A percentile compares a stretch with the other conserved stretches of the same genome.
Conservation (phyloP, 92 coral and sea anemone species). For the Phenganax stokvisi region DNA sequence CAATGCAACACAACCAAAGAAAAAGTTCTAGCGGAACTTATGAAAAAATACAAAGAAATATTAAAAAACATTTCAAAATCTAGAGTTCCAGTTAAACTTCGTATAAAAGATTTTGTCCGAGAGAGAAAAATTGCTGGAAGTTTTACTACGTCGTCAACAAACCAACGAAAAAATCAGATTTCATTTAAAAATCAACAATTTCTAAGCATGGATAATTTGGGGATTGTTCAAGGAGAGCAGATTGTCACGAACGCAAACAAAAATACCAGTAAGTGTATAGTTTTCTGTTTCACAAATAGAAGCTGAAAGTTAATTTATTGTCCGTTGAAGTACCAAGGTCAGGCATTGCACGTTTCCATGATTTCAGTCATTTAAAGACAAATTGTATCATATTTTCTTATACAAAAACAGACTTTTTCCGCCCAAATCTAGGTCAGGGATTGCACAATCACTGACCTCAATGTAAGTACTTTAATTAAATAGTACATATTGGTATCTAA, state of each 20-base stretch:
- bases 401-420: too few relatives aligned
- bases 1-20: slow-evolving; percentile 18
- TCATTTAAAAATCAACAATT: slow-evolving; percentile 20
- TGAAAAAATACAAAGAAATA: slow-evolving; percentile 5
- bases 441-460: too few relatives aligned
- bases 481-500: too few relatives aligned
- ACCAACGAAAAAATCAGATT: slow-evolving; percentile 6
- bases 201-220: not conserved
- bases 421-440: too few relatives aligned
- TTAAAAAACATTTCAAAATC: not conserved
- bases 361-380: too few relatives aligned
- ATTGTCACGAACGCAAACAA: not conserved
- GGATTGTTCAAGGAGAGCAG: not conserved
- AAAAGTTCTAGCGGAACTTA: not conserved
- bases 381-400: too few relatives aligned
- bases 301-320: too few relatives aligned
- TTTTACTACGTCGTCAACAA: not conserved
- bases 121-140: not conserved
- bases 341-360: too few relatives aligned
- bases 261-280: not conserved
- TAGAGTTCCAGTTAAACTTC: not conserved
- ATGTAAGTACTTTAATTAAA: too few relatives aligned
- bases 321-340: too few relatives aligned
- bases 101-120: slow-evolving; percentile 1
- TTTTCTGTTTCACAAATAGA: too few relatives aligned